Evolutionary conservation across 1,140 invertebrate species (phyloP), one percentile per base, ranked within the genome.

Genomic region (Panagrolaimus sp.): DNA sequence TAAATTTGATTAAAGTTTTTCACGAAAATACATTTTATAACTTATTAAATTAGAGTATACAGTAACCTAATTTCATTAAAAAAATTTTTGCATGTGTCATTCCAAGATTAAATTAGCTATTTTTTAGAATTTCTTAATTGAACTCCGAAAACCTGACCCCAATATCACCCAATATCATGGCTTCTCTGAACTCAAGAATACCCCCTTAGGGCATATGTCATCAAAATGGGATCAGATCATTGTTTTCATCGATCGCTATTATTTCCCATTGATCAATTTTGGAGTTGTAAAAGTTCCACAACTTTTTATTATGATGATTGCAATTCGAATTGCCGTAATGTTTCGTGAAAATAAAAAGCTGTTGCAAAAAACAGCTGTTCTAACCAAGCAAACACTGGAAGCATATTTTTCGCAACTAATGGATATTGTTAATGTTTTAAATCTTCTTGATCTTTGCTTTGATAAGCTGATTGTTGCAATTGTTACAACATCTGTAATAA

Each of bases 221-320:
- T 57, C 51, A 20, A 20, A 57, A 1, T 57, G n/a, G 1, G 51
- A 57, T 27, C n/a, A 57, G n/a, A 5, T 57, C 11, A 27, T 57
- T 11, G 51, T 57, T 4, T 57, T 57, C 8, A 25, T 57, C 20
- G 51, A 57, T 57, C 51, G 51, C 9, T 57, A 57, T 13, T 57
- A 57, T 27, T 57, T 57, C 20, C 51, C 51, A 16, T 25, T 57
- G 5, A 16, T 57, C n/a, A 20, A 57, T 11, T 57, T 57, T 57
- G 51, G 51, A 4, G 51, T 57, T 16, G 51, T 57, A 11, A 57
- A 57, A 27, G 51, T 57, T 13, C 51, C 51, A 20, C 51, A 57
- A 57, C 51, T 57, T 27, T 25, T 57, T 27, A 57, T 57, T 4
- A 57, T 57, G 51, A 57, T 57, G 51, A 57, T 57, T 11, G 20